Conservation (phyloP, 2,113 vertebrate species). For the Prunella fulvescens region DNA sequence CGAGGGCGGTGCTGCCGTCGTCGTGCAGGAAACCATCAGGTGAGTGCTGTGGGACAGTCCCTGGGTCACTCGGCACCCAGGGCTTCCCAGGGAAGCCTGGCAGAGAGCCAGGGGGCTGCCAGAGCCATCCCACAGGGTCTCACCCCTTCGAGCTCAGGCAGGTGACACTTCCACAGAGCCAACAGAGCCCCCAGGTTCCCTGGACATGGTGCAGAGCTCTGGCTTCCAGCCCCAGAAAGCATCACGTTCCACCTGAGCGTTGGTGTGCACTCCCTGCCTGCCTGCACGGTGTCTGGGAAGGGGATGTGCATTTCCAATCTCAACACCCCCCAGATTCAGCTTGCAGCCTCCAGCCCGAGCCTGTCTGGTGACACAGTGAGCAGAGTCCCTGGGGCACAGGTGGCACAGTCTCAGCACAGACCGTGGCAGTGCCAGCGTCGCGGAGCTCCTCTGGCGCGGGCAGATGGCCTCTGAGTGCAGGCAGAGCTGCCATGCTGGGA, state of each 20-base stretch:
- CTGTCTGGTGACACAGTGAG: background rate
- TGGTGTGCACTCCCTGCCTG: background rate
- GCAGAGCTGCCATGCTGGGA: constrained; percentile 5
- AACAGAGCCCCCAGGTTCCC: background rate
- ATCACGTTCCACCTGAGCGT: accelerated
- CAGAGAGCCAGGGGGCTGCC: background rate
- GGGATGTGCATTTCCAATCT: background rate
- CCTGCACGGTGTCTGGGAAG: accelerated
- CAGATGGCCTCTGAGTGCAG: constrained; percentile 14
- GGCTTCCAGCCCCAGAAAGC: background rate
- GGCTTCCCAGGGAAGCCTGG: background rate
- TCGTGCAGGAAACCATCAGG: constrained; percentile 71
- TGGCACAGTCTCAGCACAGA: background rate
- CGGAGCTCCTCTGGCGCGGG: background rate
- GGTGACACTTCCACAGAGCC: background rate
- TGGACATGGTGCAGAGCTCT: accelerated
- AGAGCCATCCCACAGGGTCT: accelerated
- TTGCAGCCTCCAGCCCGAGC: background rate
- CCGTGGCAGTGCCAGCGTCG: background rate
- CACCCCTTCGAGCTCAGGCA: accelerated
- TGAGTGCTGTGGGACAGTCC: constrained; percentile 49
- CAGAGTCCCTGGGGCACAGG: background rate
- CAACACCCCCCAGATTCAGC: background rate
- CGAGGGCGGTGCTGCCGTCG: constrained; percentile 77
- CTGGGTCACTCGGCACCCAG: background rate